Evolutionary conservation across 2,888 invertebrate genomes (phyloP), one percentile per base, ranked within the genome.

Genomic region (Panopea generosa): DNA sequence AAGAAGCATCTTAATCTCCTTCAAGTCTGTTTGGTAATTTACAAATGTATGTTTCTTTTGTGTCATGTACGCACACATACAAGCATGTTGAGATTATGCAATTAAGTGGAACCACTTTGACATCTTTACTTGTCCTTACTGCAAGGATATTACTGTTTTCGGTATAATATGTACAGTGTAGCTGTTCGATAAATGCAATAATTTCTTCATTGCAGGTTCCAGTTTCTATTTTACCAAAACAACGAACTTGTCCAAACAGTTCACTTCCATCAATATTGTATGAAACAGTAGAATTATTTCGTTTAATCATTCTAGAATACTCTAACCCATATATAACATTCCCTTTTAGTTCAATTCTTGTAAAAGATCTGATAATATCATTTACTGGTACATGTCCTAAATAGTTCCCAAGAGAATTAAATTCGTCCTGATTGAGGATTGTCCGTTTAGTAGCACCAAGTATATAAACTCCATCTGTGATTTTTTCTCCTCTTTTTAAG

Each of bases 251-350:
- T 45, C 45, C 45, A 45, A 45, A 45, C 45, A 18, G 6, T 45
- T 45, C 20, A 20, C 16, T 45, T 4, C 16, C 16, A 45, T 45
- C n/a, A 3, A 45, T 9, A 18, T 45, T 45, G 16, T 45, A 60
- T 2, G 4, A 14, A 24, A 60, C 22, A 20, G 38, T 22, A 6
- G 78, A 74, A 40, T 65, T 69, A 49, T 78, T 67, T 49, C 78
- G 33, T 60, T 74, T 74, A 2, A 33, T 47, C 78, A 78, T 78
- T 18, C 74, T 45, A 20, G 24, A 22, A 70, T 74, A 77, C 1
- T n/a, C 3, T 20, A 14, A 47, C 1, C 72, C 73, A 72, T 68
- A 77, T 38, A 71, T 47, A 14, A 72, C 11, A 38, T 24, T 16
- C 7, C 47, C 53, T 24, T 77, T 50, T 6, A 59, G 50, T 45